Conservation (phyloP, 2,888 invertebrate genomes). For the Hirudinaria manillensis region DNA sequence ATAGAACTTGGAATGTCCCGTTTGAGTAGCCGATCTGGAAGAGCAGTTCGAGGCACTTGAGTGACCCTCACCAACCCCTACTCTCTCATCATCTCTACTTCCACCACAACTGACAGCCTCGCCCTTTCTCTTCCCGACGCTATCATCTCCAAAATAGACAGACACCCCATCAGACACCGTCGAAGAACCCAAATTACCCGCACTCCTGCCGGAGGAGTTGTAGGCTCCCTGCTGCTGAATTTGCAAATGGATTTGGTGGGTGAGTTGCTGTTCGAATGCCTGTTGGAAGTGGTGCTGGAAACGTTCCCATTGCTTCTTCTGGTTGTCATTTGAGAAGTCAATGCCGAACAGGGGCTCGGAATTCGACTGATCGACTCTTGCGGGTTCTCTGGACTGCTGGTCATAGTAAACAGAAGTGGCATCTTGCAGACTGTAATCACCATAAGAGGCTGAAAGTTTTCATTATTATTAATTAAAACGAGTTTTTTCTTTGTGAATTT, state of each 20-base stretch:
- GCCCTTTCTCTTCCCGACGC: constrained; percentile 10
- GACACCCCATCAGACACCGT: constrained; percentile 16
- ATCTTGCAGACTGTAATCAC: no score
- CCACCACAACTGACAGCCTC: not conserved
- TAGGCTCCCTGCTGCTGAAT: constrained; percentile 14
- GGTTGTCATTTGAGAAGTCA: constrained; percentile 10
- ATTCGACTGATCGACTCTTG: no score
- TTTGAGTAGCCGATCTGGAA: not conserved
- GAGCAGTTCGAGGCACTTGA: not conserved
- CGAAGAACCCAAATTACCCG: constrained; percentile 20
- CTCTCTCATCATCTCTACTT: constrained; percentile 1
- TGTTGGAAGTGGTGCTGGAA: constrained; percentile 14
- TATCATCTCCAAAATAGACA: constrained; percentile 25
- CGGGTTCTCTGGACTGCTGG: no score
- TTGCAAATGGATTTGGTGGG: constrained; percentile 17
- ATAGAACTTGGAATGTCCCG: constrained; percentile 22
- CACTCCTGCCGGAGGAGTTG: not conserved
- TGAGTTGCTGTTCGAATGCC: constrained; percentile 19
- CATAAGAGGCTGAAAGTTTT: no score
- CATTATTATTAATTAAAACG: no score
- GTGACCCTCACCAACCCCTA: constrained; percentile 1
- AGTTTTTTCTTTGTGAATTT: no score
- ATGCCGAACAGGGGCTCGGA: constrained; percentile 5
- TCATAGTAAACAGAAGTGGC: no score
- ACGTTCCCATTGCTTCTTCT: not conserved